Conservation (phyloP, 2,113 vertebrate species). For the Paraplagusia blochii region DNA sequence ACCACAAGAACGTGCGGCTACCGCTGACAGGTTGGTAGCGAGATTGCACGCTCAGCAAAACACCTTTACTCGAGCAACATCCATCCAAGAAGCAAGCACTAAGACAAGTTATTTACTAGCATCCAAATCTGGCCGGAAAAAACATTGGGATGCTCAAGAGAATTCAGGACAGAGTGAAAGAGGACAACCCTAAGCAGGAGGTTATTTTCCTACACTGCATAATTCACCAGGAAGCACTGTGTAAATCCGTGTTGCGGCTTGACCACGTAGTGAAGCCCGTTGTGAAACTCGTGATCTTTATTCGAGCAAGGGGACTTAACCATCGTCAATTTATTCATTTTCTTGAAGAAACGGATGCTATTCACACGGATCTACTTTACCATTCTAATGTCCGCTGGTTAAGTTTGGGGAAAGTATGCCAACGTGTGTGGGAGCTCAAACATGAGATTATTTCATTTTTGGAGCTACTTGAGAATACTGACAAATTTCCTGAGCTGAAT, state of each 20-base stretch:
- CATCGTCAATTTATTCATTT: conserved; percentile 16
- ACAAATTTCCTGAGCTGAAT: conserved; percentile 18
- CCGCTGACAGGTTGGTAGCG: conserved; percentile 4
- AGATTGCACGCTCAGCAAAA: conserved; percentile 8
- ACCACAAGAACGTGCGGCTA: conserved; percentile 4
- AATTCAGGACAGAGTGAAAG: too few species aligned
- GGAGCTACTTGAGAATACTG: background rate
- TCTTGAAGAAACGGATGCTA: conserved; percentile 1
- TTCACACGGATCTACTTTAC: conserved; percentile 11
- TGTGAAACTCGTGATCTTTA: too few species aligned
- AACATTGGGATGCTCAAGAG: too few species aligned
- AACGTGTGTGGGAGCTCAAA: conserved; percentile 24
- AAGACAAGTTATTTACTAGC: conserved; percentile 27
- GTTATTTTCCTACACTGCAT: too few species aligned
- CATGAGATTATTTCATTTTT: conserved; percentile 8
- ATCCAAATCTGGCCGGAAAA: too few species aligned
- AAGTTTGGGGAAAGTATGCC: conserved; percentile 16
- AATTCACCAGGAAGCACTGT: too few species aligned
- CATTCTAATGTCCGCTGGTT: conserved; percentile 12
- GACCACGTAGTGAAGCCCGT: too few species aligned
- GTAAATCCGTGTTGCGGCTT: too few species aligned
- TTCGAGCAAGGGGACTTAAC: conserved; percentile 7
- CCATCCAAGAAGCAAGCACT: conserved; percentile 4
- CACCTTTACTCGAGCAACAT: background rate
- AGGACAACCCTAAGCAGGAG: too few species aligned